Evolutionary conservation across 2,888 invertebrate species (phyloP), one percentile per base, ranked within the genome.

Genomic region (Laothoe populi): DNA sequence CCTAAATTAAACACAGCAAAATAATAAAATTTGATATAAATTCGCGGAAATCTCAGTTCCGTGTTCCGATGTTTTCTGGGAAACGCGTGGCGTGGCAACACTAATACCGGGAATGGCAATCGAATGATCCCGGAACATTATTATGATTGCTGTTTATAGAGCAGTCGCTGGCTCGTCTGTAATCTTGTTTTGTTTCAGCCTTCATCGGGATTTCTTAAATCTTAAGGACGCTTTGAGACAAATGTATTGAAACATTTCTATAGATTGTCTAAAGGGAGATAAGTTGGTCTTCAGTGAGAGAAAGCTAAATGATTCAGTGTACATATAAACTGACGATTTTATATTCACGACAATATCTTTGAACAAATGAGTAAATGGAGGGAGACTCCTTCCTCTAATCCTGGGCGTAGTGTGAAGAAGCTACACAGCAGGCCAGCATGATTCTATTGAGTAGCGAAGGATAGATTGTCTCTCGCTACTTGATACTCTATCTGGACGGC

Each of bases 71-170:
- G 5, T 7, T 38, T 58, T 58, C 38, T 13, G 13, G 40, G 42
- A 42, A 58, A 23, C 5, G 13, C 23, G 11, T 7, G 10, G 23
- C 7, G 19, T 24, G 46, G 62, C 58, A 62, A 58, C 62, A 62
- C 46, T 46, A 26, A 40, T 19, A 38, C 40, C 45, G 19, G 46
- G 24, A 58, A 46, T n/a, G 57, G 40, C 19, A 26, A 24, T 16
- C 5, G 46, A 62, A 40, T 48, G 38, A 58, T 38, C 63, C 60
- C 60, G 53, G 63, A 46, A 57, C 21, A 60, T 63, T 63, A 63
- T 63, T 63, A 57, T 60, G 63, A 63, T 63, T 57, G 57, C 44
- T 45, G 44, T 63, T 60, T 63, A 63, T 57, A 45, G 63, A 40
- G 49, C 57, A 44, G 31, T 60, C 59, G 24, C 38, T 38, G 63